Evolutionary conservation across 1,140 invertebrate species (phyloP), one percentile per base, ranked within the genome.

Genomic region (Spodoptera frugiperda): DNA sequence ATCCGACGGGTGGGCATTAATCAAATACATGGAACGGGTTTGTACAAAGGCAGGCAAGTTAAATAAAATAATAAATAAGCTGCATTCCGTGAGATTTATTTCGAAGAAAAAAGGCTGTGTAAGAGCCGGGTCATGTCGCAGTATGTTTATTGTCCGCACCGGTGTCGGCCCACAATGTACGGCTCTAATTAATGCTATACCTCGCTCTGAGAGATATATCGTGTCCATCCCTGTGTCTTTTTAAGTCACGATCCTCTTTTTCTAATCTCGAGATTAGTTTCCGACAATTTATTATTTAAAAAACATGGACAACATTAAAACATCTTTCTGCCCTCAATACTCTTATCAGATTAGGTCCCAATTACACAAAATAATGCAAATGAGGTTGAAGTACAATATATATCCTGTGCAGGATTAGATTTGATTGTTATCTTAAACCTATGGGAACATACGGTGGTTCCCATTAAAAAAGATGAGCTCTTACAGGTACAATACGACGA

Each of bases 11-110:
- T 82, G 68, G 71, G 84, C 84, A 93, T 93, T 93, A 92, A 93
- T 93, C 91, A 93, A 91, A 89, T 76, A 76, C 82, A 83, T 85
- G 78, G 82, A 92, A 93, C 92, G 80, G 86, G 92, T 93, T 93
- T 86, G 81, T 88, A 91, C 88, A 91, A 91, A 92, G 83, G 84
- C 81, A 77, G 81, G 78, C 79, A 61, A 81, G 88, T 92, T 91
- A 91, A 93, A 93, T 90, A 93, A 92, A 93, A 92, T 93, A 91
- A 92, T 92, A 92, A 91, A 93, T 92, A 93, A 93, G 86, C 83
- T 81, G 83, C 88, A 89, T 92, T 90, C 87, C 82, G 86, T 90
- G 88, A 93, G 92, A 93, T 93, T 93, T 93, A 93, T 93, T 90
- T 92, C 86, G 85, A 82, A 89, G 90, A 90, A 92, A 93, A 91